These are phyloP conservation scores for Muraenolepis orangiensis DNA, from an alignment of 2,797 vertebrate species.

Conservation along the genomic window DNA sequence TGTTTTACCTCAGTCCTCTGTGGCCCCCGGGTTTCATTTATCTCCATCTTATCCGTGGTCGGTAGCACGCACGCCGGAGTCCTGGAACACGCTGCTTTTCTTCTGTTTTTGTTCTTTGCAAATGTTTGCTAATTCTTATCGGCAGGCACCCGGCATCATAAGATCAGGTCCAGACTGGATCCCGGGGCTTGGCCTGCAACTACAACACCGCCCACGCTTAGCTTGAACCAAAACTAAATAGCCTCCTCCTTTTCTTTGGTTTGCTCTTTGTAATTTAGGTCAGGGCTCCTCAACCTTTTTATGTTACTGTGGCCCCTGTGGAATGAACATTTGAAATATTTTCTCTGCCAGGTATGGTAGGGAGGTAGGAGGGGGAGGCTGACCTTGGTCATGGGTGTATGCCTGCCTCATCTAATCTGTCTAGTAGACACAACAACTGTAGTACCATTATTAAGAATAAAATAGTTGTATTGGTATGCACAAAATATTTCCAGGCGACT, in stretches of 20 bases:
- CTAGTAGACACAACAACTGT: too few species aligned
- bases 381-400: too few species aligned
- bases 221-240: slow-evolving; percentile 19
- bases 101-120: not conserved
- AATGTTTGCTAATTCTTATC: slow-evolving; percentile 46
- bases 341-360: too few species aligned
- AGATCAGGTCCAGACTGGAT: slow-evolving; percentile 35
- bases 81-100: not conserved
- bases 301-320: too few species aligned
- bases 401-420: too few species aligned
- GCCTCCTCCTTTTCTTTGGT: not conserved
- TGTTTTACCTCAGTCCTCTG: too few species aligned
- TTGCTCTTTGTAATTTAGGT: not conserved
- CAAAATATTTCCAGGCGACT: too few species aligned
- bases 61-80: not conserved
- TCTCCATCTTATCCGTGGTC: not conserved
- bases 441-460: too few species aligned
- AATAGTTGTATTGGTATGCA: too few species aligned
- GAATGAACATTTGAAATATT: too few species aligned
- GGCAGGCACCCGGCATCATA: slow-evolving; percentile 23
- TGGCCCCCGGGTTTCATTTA: not conserved
- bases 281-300: too few species aligned
- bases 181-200: not conserved
- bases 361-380: too few species aligned
- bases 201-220: slow-evolving; percentile 8